These are phyloP conservation scores for Cirrhinus mrigala DNA, from an alignment of 2,797 vertebrate species.

Conservation along the genomic window DNA sequence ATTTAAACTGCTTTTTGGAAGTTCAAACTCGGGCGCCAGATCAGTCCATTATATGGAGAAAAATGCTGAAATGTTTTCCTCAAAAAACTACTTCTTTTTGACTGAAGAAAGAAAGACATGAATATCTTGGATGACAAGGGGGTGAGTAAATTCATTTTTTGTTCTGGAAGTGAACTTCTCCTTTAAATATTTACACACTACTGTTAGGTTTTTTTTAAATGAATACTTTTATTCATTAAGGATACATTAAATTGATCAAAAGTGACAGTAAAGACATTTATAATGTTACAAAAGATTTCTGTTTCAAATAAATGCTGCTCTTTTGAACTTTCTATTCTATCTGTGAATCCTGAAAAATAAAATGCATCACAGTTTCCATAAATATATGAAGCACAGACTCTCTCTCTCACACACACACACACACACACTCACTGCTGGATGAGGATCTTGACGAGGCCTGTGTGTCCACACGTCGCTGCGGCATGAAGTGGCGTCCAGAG, in stretches of 20 bases:
- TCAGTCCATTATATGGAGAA: too few species aligned
- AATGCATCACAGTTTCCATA: not conserved
- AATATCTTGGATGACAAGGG: too few species aligned
- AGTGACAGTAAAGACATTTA: not conserved
- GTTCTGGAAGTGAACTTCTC: too few species aligned
- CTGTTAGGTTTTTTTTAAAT: too few species aligned
- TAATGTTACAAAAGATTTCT: not conserved
- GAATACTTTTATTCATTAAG: not conserved
- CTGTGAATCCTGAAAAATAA: not conserved
- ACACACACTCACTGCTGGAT: constrained; percentile 85
- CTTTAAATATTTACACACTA: too few species aligned
- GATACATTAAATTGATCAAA: too few species aligned
- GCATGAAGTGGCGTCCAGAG: constrained; percentile 96
- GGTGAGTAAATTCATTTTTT: too few species aligned
- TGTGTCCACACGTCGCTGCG: constrained; percentile 93
- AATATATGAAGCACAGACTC: not conserved
- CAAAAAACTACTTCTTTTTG: too few species aligned
- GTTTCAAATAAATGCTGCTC: not conserved
- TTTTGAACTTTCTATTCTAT: not conserved
- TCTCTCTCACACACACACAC: not conserved
- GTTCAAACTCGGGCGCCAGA: too few species aligned
- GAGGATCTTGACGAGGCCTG: constrained; percentile 93
- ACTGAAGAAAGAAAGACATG: too few species aligned
- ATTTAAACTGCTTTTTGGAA: too few species aligned
- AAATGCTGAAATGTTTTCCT: too few species aligned